Percentiles rank a stretch among this genome's conserved stretches.
Evolutionary conservation across 2,888 invertebrate genomes (phyloP).

Genomic region (Sinhomidia bicolor): DNA sequence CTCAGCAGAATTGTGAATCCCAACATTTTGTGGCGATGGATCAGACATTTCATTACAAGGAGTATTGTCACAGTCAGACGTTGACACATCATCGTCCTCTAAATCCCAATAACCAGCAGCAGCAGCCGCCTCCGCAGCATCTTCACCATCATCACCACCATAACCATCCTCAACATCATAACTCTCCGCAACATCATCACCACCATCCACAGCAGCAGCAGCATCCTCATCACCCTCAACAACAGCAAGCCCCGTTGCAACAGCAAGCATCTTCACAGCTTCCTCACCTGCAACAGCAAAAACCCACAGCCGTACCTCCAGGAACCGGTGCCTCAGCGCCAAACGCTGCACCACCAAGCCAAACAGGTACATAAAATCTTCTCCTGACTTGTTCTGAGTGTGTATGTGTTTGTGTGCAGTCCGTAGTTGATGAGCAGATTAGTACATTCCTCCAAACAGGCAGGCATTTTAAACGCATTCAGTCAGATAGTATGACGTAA

Average conservation of each 20-base stretch:
- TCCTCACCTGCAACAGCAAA: constrained; percentile 42
- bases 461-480: not conserved
- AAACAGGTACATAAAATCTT: constrained; percentile 58
- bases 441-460: not conserved
- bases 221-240: constrained; percentile 37
- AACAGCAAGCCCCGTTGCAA: constrained; percentile 13
- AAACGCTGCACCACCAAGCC: constrained; percentile 42
- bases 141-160: constrained; percentile 60
- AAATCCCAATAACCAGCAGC: constrained; percentile 63
- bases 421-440: not conserved
- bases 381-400: not conserved
- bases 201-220: constrained; percentile 49
- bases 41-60: constrained; percentile 78
- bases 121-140: too few species aligned
- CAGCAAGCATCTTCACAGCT: constrained; percentile 33
- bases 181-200: constrained; percentile 40
- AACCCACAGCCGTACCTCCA: constrained; percentile 56
- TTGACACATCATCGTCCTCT: constrained; percentile 71
- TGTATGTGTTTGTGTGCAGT: not conserved
- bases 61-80: constrained; percentile 76
- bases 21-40: constrained; percentile 73
- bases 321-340: constrained; percentile 52
- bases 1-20: not conserved
- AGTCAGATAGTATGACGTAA: not conserved
- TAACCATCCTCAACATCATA: constrained; percentile 64